Conservation (phyloP, 2,888 invertebrate species). For the Eremobia ochroleuca region DNA sequence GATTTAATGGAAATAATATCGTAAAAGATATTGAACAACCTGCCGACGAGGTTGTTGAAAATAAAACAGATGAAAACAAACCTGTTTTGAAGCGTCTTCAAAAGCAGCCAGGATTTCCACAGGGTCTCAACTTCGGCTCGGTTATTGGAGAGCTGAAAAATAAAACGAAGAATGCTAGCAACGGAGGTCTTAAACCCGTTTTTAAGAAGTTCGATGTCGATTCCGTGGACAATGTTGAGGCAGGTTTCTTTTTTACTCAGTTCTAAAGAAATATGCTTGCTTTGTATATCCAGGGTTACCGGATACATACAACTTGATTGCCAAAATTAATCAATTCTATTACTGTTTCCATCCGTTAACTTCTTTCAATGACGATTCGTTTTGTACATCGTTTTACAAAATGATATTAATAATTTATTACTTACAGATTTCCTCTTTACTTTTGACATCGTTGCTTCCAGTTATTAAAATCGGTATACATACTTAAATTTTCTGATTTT, state of each 20-base stretch:
- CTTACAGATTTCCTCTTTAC: conserved; percentile 19
- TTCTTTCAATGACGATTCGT: conserved; percentile 44
- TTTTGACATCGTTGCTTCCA: conserved; percentile 14
- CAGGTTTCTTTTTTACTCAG: conserved; percentile 71
- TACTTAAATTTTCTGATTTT: background rate
- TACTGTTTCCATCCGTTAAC: conserved; percentile 51
- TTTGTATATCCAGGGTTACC: conserved; percentile 50
- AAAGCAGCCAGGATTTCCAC: conserved; percentile 82
- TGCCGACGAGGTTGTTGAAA: conserved; percentile 53
- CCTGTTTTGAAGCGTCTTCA: conserved; percentile 81
- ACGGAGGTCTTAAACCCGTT: conserved; percentile 85
- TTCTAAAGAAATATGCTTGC: conserved; percentile 20
- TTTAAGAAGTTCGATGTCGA: conserved; percentile 87
- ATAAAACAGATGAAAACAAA: conserved; percentile 71
- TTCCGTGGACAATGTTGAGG: conserved; percentile 80
- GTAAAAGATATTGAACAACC: conserved; percentile 52
- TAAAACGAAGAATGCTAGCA: conserved; percentile 83
- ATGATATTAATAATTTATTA: conserved; percentile 31
- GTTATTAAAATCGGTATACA: background rate
- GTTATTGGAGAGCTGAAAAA: conserved; percentile 87
- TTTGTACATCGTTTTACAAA: conserved; percentile 21
- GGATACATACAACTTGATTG: conserved; percentile 56
- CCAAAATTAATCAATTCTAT: conserved; percentile 59
- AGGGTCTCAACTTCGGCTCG: conserved; percentile 86
- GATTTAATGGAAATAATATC: conserved; percentile 68